phyloP scores from a whole-genome alignment of 2,888 invertebrate species.

The Trilocha varians region DNA sequence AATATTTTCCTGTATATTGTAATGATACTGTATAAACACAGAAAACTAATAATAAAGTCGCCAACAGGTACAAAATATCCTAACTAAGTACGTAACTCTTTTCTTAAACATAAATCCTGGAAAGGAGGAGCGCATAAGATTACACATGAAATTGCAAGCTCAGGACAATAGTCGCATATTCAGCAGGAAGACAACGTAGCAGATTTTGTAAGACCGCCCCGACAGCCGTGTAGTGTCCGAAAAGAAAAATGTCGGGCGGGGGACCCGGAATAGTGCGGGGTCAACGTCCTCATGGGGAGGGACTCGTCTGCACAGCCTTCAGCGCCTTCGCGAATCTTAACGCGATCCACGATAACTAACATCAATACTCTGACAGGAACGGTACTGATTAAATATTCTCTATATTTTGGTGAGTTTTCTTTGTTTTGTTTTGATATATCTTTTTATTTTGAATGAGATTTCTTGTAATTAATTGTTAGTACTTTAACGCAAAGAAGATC shows the following conservation, averaged over 20 bases:
- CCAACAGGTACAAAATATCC: too few relatives aligned
- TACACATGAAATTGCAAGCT: slow-evolving; percentile 59
- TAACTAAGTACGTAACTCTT: too few relatives aligned
- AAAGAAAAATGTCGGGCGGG: slow-evolving; percentile 64
- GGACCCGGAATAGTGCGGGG: slow-evolving; percentile 44
- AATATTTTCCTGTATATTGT: too few relatives aligned
- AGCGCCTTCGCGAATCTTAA: slow-evolving; percentile 45
- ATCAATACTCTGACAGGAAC: slow-evolving; percentile 7
- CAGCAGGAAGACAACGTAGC: slow-evolving; percentile 54
- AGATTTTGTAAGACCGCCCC: slow-evolving; percentile 43
- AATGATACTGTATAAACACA: too few relatives aligned
- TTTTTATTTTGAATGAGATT: too few relatives aligned
- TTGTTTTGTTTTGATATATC: too few relatives aligned
- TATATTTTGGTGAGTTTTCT: too few relatives aligned
- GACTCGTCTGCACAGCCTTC: slow-evolving; percentile 32
- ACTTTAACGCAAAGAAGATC: too few relatives aligned
- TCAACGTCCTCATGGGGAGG: slow-evolving; percentile 45
- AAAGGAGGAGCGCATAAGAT: slow-evolving; percentile 38
- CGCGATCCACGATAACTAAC: slow-evolving; percentile 43
- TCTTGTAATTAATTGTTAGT: too few relatives aligned
- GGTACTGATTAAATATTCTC: too few relatives aligned
- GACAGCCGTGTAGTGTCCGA: slow-evolving; percentile 55
- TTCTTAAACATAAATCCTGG: slow-evolving; percentile 8
- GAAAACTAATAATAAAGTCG: too few relatives aligned
- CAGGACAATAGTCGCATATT: slow-evolving; percentile 61